Percentiles rank a stretch among this genome's conserved stretches.
phyloP scores from a whole-genome alignment of 1,140 invertebrate species.

The Orchestia grillus region DNA sequence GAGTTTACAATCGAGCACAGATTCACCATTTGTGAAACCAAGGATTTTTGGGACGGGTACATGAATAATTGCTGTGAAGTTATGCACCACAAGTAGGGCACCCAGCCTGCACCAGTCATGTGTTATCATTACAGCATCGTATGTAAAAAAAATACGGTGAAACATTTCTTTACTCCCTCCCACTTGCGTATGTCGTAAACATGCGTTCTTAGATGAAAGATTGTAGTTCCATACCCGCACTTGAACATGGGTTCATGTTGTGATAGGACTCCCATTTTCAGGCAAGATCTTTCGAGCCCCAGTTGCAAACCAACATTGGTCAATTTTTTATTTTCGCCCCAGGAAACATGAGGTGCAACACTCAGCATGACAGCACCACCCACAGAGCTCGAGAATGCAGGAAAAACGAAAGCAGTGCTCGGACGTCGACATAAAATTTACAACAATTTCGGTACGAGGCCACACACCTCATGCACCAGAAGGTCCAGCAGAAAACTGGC shows the following conservation, averaged over 20 bases:
- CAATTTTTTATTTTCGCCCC: background rate
- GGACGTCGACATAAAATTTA: background rate
- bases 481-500: background rate
- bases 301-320: background rate
- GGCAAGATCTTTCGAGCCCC: background rate
- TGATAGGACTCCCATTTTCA: background rate
- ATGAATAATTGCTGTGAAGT: background rate
- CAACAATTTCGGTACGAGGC: background rate
- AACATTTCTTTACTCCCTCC: background rate
- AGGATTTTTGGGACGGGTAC: background rate
- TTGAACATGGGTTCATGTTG: background rate
- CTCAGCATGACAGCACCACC: background rate
- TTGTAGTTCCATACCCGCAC: background rate
- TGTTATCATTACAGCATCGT: background rate
- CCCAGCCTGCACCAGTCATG: background rate
- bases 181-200: background rate
- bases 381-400: background rate
- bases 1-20: background rate
- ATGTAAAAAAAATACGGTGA: background rate
- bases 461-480: background rate
- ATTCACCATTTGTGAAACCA: background rate
- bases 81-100: background rate
- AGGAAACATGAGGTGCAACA: background rate
- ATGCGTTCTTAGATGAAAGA: background rate
- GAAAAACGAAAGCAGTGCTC: background rate